Percentiles rank a stretch among this genome's conserved stretches.
These are phyloP conservation scores for Eulemur macaco DNA, from an alignment of 2,113 vertebrate species.

Conservation along the genomic window DNA sequence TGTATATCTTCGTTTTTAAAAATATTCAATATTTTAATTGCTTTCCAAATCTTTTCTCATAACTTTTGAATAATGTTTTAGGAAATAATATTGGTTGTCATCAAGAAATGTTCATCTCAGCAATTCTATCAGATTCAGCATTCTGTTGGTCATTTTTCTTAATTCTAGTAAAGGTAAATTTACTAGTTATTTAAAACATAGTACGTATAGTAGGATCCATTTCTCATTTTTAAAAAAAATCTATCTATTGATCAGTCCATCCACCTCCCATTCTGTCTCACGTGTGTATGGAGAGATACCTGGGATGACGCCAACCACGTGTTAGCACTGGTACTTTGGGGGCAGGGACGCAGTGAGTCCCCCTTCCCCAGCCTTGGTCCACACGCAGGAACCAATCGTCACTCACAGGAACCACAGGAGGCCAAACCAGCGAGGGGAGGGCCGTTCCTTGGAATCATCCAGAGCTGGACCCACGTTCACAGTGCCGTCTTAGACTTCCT, in stretches of 20 bases:
- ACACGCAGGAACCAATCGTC: no score
- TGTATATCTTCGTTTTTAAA: background rate
- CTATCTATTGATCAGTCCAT: background rate
- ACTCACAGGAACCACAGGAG: no score
- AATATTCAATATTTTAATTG: background rate
- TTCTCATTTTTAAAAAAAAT: background rate
- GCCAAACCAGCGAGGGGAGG: background rate
- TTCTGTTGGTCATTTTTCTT: background rate
- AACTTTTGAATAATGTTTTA: background rate
- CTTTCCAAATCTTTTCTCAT: background rate
- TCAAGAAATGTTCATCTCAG: background rate
- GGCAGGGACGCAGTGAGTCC: background rate
- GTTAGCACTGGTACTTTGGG: background rate
- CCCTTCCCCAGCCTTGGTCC: background rate
- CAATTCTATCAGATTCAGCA: background rate
- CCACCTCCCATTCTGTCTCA: background rate
- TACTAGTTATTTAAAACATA: background rate
- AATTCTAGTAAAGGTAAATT: background rate
- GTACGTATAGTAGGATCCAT: background rate
- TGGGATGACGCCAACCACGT: background rate
- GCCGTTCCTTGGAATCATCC: background rate
- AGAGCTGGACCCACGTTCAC: background rate
- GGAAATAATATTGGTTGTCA: background rate
- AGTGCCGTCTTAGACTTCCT: background rate
- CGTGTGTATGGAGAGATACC: background rate